Evolutionary conservation across 2,888 invertebrate genomes (phyloP), one percentile per base, ranked within the genome.

Genomic region (Heliconius sara): DNA sequence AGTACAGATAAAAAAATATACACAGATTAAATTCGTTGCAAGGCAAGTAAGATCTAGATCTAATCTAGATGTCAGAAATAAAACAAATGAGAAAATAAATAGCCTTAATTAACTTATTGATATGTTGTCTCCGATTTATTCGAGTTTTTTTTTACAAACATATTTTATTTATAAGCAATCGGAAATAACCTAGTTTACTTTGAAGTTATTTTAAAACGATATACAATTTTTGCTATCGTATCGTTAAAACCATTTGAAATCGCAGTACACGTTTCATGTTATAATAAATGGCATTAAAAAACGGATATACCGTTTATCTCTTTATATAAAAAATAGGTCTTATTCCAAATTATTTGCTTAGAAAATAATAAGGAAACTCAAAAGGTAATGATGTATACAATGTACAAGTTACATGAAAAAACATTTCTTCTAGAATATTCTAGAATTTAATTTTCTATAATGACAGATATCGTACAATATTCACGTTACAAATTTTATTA

Each of bases 1-100:
- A 73, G 47, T 52, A 87, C 82, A 80, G 86, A 88, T 84, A 84
- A 80, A 83, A n/a, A 82, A 77, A 79, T 80, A 80, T 75, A 78
- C 72, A 77, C 85, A 89, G 87, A 39, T 75, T 93, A 93, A 93
- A 93, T 93, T 93, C 93, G 93, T 93, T 89, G 87, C 83, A 88
- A 91, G 93, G 93, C 93, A 93, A 93, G 92, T 90, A 74, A 68
- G 27, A 74, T 16, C 57, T 85, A 86, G 82, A 84, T 85, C 83
- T 84, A 81, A 84, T 86, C 85, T 84, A 85, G 84, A 86, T 85
- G 87, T 87, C 87, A 86, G 84, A 88, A 91, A 89, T 90, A 81
- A 89, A 91, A 89, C 89, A 89, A 88, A 87, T 85, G 85, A 81
- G 84, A 86, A 88, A 88, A 87, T 85, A 87, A 88, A 85, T 84